Conservation (phyloP, 1,140 invertebrate species). For the Aphelenchoides fujianensis region DNA sequence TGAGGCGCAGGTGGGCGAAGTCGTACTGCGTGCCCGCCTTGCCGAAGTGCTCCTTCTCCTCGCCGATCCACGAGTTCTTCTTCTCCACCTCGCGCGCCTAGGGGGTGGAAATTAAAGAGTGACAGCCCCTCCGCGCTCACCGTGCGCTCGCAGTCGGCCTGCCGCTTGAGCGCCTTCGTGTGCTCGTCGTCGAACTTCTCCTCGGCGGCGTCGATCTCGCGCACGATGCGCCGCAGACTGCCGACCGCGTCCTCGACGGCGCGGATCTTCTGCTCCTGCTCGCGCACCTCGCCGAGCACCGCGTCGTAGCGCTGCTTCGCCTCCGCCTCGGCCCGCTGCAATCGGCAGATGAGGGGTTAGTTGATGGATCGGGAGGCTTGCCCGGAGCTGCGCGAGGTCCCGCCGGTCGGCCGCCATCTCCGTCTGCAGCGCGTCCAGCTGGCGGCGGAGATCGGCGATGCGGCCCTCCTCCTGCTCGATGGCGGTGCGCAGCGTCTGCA, state of each 20-base stretch:
- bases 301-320: not conserved
- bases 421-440: no score
- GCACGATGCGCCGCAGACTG: not conserved
- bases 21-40: conserved; percentile 45
- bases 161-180: not conserved
- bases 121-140: not conserved
- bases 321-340: not conserved
- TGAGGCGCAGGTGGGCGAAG: conserved; percentile 39
- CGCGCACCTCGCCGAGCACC: not conserved
- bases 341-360: not conserved
- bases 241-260: not conserved
- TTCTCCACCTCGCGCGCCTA: conserved; percentile 31
- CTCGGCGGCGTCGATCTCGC: not conserved
- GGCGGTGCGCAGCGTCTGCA: not conserved
- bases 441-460: not conserved
- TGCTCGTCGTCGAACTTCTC: not conserved
- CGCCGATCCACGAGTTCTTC: conserved; percentile 36
- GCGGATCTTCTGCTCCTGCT: not conserved
- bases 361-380: not conserved
- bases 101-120: not conserved
- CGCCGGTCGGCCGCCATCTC: not conserved
- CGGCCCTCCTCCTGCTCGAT: not conserved
- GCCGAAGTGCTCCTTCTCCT: conserved; percentile 52
- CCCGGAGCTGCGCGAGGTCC: not conserved
- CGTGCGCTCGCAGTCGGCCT: not conserved